Evolutionary conservation across 2,113 vertebrate genomes (phyloP).

Genomic region (Pithys albifrons): DNA sequence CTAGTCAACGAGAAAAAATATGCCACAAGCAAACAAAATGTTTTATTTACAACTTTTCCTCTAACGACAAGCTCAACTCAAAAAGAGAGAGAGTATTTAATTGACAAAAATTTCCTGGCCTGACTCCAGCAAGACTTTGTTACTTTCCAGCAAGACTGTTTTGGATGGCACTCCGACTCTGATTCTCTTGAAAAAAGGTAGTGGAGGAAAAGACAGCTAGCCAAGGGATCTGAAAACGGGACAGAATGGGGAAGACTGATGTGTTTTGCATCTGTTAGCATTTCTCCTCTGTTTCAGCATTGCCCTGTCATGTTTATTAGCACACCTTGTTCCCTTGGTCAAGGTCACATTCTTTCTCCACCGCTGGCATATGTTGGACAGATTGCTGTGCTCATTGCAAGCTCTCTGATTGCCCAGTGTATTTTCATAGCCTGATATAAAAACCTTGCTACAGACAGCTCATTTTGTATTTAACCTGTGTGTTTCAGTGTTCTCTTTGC

Average conservation of each 20-base stretch:
- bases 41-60: background rate
- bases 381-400: background rate
- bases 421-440: background rate
- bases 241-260: background rate
- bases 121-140: background rate
- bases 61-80: background rate
- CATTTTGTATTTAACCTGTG: background rate
- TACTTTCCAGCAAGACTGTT: conserved; percentile 8
- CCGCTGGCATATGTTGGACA: background rate
- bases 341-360: conserved; percentile 50
- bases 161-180: background rate
- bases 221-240: background rate
- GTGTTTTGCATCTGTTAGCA: background rate
- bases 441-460: accelerated
- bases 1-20: background rate
- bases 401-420: background rate
- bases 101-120: background rate
- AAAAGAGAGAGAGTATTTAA: background rate
- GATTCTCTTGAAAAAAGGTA: background rate
- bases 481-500: background rate
- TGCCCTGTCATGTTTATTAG: conserved; percentile 17
- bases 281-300: background rate
- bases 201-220: background rate
- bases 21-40: background rate
- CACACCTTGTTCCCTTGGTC: conserved; percentile 49